A percentile compares a stretch with the other conserved stretches of the same genome.
phyloP scores from a whole-genome alignment of 2,888 invertebrate genomes.

The Leptopilina syphax region DNA sequence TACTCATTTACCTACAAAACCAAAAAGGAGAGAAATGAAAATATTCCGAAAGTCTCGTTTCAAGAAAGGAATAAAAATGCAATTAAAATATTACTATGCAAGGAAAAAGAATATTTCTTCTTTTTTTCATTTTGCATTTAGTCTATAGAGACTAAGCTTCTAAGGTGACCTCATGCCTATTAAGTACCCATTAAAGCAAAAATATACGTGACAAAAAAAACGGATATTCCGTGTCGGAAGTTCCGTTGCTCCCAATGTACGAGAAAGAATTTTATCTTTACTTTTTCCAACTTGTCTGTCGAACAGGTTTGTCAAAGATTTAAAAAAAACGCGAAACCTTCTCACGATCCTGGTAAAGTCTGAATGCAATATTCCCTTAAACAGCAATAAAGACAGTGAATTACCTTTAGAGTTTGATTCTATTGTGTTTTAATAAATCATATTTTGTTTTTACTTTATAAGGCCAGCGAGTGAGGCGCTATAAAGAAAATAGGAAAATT shows the following conservation, averaged over 20 bases:
- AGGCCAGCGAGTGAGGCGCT: not conserved
- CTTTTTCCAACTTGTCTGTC: conserved; percentile 25
- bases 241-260: conserved; percentile 67
- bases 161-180: conserved; percentile 64
- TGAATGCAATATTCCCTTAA: conserved; percentile 32
- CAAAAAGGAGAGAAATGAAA: too few relatives aligned
- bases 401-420: conserved; percentile 1
- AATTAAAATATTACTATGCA: not conserved
- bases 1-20: too few relatives aligned
- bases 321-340: conserved; percentile 30
- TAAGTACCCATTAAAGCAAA: conserved; percentile 62
- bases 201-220: conserved; percentile 68
- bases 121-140: conserved; percentile 61
- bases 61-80: not conserved
- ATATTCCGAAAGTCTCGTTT: too few relatives aligned
- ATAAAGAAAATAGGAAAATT: not conserved
- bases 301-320: conserved; percentile 34
- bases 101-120: conserved; percentile 38
- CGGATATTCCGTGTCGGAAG: conserved; percentile 70
- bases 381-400: conserved; percentile 21
- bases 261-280: conserved; percentile 56
- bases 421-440: conserved; percentile 2
- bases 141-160: conserved; percentile 57
- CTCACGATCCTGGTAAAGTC: conserved; percentile 38
- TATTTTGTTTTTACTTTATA: conserved; percentile 25